phyloP scores from a whole-genome alignment of 2,888 invertebrate species.

The Chydorus sphaericus region DNA sequence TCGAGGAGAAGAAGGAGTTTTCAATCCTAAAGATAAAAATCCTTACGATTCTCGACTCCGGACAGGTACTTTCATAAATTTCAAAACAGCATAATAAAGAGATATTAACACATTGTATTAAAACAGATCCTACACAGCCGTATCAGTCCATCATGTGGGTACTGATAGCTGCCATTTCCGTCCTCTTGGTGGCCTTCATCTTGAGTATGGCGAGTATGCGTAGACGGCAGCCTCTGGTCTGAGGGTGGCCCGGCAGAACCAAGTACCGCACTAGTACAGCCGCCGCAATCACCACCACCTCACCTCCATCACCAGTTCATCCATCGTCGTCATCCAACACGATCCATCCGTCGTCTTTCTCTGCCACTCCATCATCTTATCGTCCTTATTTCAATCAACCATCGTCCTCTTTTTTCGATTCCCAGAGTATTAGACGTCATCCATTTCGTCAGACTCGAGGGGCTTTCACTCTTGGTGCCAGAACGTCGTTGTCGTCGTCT shows the following conservation, averaged over 20 bases:
- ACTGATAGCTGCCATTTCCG: slow-evolving; percentile 13
- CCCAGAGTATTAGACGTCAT: neutral
- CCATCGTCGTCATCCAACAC: neutral
- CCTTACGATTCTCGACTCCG: slow-evolving; percentile 7
- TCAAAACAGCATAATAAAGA: neutral
- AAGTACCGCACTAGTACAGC: slow-evolving; percentile 1
- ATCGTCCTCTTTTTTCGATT: neutral
- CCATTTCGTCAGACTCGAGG: neutral
- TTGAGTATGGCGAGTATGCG: slow-evolving; percentile 13
- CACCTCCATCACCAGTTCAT: neutral
- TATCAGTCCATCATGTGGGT: slow-evolving; percentile 17
- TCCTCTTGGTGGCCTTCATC: slow-evolving; percentile 14
- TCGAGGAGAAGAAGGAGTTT: slow-evolving; percentile 10
- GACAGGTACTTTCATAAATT: neutral
- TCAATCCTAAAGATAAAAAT: slow-evolving; percentile 6
- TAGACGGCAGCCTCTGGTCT: slow-evolving; percentile 6
- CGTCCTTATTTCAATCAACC: slow-evolving; percentile 5
- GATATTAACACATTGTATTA: neutral
- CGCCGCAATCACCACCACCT: too few species aligned
- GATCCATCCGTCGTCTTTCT: neutral
- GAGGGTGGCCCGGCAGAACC: slow-evolving; percentile 1
- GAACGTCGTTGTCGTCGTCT: neutral
- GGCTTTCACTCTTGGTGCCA: neutral
- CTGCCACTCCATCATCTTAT: neutral
- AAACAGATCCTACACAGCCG: slow-evolving; percentile 16